These are phyloP conservation scores for Moxostoma hubbsi DNA, from an alignment of 2,797 vertebrate genomes.

Conservation along the genomic window DNA sequence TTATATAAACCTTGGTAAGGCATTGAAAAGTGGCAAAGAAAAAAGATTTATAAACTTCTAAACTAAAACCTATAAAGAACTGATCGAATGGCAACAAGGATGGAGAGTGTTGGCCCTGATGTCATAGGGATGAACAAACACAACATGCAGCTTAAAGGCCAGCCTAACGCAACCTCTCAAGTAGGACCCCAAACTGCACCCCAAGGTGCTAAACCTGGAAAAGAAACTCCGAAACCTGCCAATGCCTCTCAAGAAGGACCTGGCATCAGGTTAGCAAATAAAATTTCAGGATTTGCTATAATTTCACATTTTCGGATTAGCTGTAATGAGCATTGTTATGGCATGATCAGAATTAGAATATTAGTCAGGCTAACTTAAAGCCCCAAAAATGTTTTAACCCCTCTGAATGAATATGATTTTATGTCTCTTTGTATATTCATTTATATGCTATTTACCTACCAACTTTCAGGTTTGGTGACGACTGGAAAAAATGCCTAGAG, in stretches of 20 bases:
- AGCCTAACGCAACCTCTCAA: conserved; percentile 73
- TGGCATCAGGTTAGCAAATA: conserved; percentile 67
- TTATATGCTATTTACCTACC: background rate
- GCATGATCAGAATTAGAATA: too few species aligned
- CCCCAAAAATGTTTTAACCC: too few species aligned
- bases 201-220: conserved; percentile 59
- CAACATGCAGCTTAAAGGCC: conserved; percentile 80
- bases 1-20: conserved; percentile 75
- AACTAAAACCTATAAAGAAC: too few species aligned
- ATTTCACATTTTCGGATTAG: too few species aligned
- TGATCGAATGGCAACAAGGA: conserved; percentile 77
- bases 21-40: conserved; percentile 57
- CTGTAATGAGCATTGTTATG: too few species aligned
- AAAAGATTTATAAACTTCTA: conserved; percentile 10
- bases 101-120: conserved; percentile 73
- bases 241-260: conserved; percentile 70
- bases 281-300: too few species aligned
- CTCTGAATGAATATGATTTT: too few species aligned
- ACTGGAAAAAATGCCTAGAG: conserved; percentile 82
- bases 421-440: too few species aligned
- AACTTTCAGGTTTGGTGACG: conserved; percentile 79
- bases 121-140: conserved; percentile 81
- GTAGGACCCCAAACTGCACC: conserved; percentile 64
- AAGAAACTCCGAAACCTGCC: conserved; percentile 69
- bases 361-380: too few species aligned